phyloP scores from a whole-genome alignment of 2,113 vertebrate species.

The Trichechus manatus region DNA sequence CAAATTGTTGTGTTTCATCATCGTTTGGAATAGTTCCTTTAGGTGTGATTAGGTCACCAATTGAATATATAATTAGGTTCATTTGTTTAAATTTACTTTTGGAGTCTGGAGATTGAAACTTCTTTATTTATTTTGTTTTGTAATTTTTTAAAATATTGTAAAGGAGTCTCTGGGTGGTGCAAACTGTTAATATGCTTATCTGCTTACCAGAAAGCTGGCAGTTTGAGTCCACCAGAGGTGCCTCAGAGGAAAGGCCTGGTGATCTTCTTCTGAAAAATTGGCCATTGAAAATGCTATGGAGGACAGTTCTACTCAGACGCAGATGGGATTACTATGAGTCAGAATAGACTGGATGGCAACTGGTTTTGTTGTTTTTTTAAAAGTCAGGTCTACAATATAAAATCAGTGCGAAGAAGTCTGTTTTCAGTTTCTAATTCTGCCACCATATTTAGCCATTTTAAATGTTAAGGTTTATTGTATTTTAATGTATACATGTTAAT shows the following conservation, averaged over 20 bases:
- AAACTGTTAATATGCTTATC: too few relatives aligned
- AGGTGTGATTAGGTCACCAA: not conserved
- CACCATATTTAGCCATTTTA: not conserved
- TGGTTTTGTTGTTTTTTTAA: too few relatives aligned
- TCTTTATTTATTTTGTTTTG: conserved; percentile 9
- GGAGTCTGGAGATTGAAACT: not conserved
- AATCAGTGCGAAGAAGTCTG: not conserved
- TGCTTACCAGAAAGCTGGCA: too few relatives aligned
- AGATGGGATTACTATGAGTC: too few relatives aligned
- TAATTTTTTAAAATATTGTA: not conserved
- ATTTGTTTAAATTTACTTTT: not conserved
- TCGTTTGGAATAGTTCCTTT: not conserved
- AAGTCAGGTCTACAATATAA: not conserved
- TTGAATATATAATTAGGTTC: not conserved
- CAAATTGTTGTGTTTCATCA: not conserved
- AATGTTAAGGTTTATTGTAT: not conserved
- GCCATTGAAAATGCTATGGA: too few relatives aligned
- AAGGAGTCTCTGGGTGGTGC: not conserved
- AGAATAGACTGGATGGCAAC: too few relatives aligned
- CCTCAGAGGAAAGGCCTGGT: too few relatives aligned
- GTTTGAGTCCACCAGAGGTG: too few relatives aligned
- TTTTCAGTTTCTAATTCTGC: not conserved
- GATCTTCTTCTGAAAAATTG: too few relatives aligned
- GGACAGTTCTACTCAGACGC: too few relatives aligned
- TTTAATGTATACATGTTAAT: not conserved